phyloP scores from a whole-genome alignment of 1,140 invertebrate species.

The Pseudachorutes palmiensis region DNA sequence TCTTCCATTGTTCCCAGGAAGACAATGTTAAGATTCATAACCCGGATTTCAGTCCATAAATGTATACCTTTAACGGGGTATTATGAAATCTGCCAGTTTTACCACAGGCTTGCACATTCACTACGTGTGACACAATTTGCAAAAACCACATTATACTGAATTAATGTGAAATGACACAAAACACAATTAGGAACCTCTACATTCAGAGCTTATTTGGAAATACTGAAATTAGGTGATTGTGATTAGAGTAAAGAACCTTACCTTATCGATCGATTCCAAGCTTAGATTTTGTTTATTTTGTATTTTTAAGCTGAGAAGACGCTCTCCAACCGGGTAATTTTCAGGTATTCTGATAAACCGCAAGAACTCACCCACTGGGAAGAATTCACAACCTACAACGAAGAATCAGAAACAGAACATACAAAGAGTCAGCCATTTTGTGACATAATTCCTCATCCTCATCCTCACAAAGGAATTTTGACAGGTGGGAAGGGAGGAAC shows the following conservation, averaged over 20 bases:
- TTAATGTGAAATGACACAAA: too few species aligned
- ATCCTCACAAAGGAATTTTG: not conserved
- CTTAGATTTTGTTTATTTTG: slow-evolving; percentile 61
- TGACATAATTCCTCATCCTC: not conserved
- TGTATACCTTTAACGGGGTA: too few species aligned
- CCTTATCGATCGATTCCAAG: slow-evolving; percentile 61
- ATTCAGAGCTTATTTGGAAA: too few species aligned
- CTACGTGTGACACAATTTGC: too few species aligned
- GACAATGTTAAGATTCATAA: too few species aligned
- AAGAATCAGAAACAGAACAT: not conserved
- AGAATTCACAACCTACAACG: slow-evolving; percentile 65
- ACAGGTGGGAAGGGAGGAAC: not conserved
- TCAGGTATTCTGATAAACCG: slow-evolving; percentile 67
- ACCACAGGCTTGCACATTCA: too few species aligned
- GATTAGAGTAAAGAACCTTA: too few species aligned
- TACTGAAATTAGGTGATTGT: too few species aligned
- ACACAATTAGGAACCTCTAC: too few species aligned
- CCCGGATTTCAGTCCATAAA: too few species aligned
- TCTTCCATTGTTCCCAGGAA: not conserved
- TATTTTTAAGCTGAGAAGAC: slow-evolving; percentile 62
- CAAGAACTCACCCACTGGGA: slow-evolving; percentile 63
- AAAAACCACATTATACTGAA: too few species aligned
- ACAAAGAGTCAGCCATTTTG: not conserved
- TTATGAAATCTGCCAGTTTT: too few species aligned
- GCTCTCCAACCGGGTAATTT: slow-evolving; percentile 56